Evolutionary conservation across 2,113 vertebrate genomes (phyloP).

Genomic region (Dicaeum eximium): DNA sequence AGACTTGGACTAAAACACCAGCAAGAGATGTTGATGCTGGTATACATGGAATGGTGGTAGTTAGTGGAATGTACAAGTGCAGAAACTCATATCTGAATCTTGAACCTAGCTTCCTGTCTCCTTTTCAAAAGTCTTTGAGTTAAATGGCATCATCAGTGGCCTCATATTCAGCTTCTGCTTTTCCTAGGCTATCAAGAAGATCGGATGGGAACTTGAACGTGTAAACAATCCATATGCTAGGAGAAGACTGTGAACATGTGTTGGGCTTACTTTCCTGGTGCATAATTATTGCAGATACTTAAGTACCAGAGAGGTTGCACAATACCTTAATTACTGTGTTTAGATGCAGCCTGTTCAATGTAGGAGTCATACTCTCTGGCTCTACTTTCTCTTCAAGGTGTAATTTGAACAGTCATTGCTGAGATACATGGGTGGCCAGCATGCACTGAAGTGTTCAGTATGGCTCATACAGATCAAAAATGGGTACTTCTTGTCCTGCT

Average conservation of each 20-base stretch:
- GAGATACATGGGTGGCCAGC: background rate
- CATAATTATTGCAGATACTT: slow-evolving; percentile 31
- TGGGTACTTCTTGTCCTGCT: background rate
- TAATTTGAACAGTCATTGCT: slow-evolving; percentile 25
- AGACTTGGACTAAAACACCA: background rate
- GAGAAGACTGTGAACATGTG: background rate
- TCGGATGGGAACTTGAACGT: background rate
- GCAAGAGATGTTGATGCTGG: background rate
- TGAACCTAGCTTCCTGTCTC: background rate
- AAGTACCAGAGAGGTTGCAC: slow-evolving; percentile 15
- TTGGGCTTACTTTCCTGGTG: slow-evolving; percentile 47
- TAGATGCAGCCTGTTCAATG: slow-evolving; percentile 15
- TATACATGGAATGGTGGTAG: background rate
- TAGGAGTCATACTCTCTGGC: slow-evolving; percentile 31
- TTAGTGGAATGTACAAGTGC: background rate
- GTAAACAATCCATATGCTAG: slow-evolving; percentile 16
- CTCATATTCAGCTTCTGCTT: background rate
- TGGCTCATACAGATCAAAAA: background rate
- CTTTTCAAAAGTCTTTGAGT: background rate
- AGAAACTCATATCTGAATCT: background rate
- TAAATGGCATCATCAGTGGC: background rate
- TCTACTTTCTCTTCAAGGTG: slow-evolving; percentile 63
- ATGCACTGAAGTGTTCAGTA: background rate
- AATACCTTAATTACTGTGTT: slow-evolving; percentile 46
- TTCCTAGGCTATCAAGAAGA: background rate